phyloP scores from a whole-genome alignment of 2,797 vertebrate species.

The Mastacembelus armatus region DNA sequence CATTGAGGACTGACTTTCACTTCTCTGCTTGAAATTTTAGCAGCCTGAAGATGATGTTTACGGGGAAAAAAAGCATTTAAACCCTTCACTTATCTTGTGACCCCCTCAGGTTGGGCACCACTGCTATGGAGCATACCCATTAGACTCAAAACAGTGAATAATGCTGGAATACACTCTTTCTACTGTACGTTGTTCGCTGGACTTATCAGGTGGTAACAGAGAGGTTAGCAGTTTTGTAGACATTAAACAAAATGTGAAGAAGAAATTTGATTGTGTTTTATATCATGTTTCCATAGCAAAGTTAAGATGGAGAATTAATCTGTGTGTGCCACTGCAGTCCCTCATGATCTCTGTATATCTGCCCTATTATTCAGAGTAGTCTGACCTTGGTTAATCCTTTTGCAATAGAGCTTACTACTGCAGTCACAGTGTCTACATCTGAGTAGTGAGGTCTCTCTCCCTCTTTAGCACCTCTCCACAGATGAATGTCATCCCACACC shows the following conservation, averaged over 20 bases:
- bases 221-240: not conserved
- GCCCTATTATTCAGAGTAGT: slow-evolving; percentile 41
- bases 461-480: slow-evolving; percentile 45
- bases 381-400: slow-evolving; percentile 35
- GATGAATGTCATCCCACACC: slow-evolving; percentile 48
- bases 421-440: slow-evolving; percentile 60
- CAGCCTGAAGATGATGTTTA: not conserved
- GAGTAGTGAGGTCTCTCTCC: slow-evolving; percentile 58
- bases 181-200: not conserved
- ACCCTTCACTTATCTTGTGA: not conserved
- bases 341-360: slow-evolving; percentile 35
- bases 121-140: slow-evolving; percentile 5
- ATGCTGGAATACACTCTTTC: slow-evolving; percentile 1
- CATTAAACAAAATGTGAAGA: slow-evolving; percentile 11
- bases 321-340: slow-evolving; percentile 25
- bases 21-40: not conserved
- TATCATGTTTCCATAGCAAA: slow-evolving; percentile 1
- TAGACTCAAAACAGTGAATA: slow-evolving; percentile 19
- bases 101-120: not conserved
- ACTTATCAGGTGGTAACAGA: not conserved
- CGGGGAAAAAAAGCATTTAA: not conserved
- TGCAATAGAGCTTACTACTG: slow-evolving; percentile 47
- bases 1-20: not conserved
- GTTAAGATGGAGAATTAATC: no score
- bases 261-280: slow-evolving; percentile 13